These are phyloP conservation scores for Leptobrachium ailaonicum DNA, from an alignment of 2,113 vertebrate species.

Conservation along the genomic window DNA sequence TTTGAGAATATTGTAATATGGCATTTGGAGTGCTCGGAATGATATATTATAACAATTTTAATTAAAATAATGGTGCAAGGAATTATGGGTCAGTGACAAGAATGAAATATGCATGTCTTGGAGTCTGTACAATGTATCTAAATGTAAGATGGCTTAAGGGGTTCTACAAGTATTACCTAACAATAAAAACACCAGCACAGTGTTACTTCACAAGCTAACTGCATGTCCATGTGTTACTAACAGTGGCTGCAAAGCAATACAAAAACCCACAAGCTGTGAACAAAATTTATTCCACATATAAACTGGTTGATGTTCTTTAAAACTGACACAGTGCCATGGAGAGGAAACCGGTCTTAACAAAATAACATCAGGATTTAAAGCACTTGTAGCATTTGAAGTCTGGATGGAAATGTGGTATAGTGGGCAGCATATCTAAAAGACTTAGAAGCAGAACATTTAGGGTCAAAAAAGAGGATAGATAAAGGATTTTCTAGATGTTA, in stretches of 20 bases:
- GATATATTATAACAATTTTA: too few species aligned
- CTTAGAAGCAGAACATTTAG: too few species aligned
- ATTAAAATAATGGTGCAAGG: too few species aligned
- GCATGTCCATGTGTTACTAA: slow-evolving; percentile 50
- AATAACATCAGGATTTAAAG: not conserved
- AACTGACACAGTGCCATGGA: not conserved
- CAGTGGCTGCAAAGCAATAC: slow-evolving; percentile 45
- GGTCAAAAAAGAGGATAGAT: too few species aligned
- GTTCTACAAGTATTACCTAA: slow-evolving; percentile 4
- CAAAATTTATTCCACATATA: not conserved
- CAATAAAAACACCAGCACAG: slow-evolving; percentile 47
- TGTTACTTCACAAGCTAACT: slow-evolving; percentile 46
- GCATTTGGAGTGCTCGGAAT: too few species aligned
- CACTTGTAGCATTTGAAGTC: not conserved
- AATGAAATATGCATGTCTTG: not conserved
- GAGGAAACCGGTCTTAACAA: not conserved
- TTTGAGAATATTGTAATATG: too few species aligned
- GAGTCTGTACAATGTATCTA: too few species aligned
- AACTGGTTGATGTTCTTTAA: not conserved
- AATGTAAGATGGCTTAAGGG: too few species aligned
- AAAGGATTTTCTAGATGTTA: too few species aligned
- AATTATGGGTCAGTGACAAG: not conserved
- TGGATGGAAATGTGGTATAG: too few species aligned
- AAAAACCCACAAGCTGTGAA: slow-evolving; percentile 42
- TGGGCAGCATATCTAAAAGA: too few species aligned